phyloP scores from a whole-genome alignment of 2,113 vertebrate genomes.

The Drymodes brunneopygia region DNA sequence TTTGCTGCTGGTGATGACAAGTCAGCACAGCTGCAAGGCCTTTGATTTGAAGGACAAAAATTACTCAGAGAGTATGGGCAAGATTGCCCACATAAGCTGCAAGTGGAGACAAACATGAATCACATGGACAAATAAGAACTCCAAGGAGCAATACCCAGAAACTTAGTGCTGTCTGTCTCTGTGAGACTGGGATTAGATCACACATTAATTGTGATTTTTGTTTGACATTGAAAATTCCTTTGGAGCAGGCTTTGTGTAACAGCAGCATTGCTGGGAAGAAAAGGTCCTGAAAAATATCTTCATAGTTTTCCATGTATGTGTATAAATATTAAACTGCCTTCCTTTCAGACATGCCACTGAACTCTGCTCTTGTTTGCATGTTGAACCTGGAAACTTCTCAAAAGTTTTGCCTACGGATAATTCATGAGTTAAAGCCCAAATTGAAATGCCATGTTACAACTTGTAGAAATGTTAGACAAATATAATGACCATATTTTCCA shows the following conservation, averaged over 20 bases:
- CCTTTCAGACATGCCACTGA: slow-evolving; percentile 34
- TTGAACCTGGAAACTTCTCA: slow-evolving; percentile 62
- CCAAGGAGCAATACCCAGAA: neutral
- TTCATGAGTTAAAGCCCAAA: slow-evolving; percentile 61
- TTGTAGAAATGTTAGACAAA: slow-evolving; percentile 66
- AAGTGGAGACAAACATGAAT: neutral
- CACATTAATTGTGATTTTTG: neutral
- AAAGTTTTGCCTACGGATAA: slow-evolving; percentile 47
- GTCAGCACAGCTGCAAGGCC: neutral
- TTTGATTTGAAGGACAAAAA: neutral
- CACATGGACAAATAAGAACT: neutral
- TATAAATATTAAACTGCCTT: slow-evolving; percentile 49
- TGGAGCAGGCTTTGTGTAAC: neutral
- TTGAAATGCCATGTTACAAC: slow-evolving; percentile 64
- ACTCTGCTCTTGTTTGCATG: slow-evolving; percentile 48
- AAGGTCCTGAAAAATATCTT: slow-evolving; percentile 46
- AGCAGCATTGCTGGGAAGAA: neutral
- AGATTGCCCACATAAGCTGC: neutral
- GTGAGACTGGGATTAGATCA: neutral
- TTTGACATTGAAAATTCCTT: slow-evolving; percentile 10
- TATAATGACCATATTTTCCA: slow-evolving; percentile 67
- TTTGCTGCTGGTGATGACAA: neutral
- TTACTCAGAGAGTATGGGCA: neutral
- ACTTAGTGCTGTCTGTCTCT: neutral
- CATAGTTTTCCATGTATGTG: neutral